Conservation (phyloP, 2,797 vertebrate genomes). For the Oophaga sylvatica region DNA sequence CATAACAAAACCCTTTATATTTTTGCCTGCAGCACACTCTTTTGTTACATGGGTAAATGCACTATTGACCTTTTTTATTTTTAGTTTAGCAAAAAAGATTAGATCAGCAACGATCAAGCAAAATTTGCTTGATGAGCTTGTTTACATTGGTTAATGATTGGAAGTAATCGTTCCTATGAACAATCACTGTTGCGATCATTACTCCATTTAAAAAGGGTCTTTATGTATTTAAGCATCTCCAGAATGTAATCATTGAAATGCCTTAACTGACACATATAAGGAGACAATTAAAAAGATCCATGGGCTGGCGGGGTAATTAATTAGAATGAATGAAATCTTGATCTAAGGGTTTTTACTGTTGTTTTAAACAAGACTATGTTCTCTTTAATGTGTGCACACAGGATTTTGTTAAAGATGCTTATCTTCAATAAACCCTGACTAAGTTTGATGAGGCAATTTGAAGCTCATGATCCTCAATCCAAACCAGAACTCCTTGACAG, state of each 20-base stretch:
- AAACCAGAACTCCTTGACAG: constrained; percentile 62
- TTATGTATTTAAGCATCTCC: background rate
- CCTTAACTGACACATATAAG: background rate
- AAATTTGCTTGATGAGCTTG: no score
- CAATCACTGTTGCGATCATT: no score
- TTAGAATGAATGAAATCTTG: constrained; percentile 32
- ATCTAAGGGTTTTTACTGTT: constrained; percentile 29
- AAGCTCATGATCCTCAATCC: constrained; percentile 63
- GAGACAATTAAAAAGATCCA: background rate
- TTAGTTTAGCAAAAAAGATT: no score
- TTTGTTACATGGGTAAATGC: no score
- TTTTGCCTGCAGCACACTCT: no score
- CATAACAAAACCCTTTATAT: no score
- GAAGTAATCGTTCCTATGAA: no score
- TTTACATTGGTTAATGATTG: no score
- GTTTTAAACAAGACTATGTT: constrained; percentile 57
- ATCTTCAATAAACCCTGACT: constrained; percentile 63
- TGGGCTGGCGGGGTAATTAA: constrained; percentile 20
- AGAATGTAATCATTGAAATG: background rate
- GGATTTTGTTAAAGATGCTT: constrained; percentile 59
- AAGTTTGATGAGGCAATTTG: constrained; percentile 63
- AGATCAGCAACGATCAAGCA: no score
- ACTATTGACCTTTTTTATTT: no score
- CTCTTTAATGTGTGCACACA: constrained; percentile 50
- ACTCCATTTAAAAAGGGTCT: no score